Conservation (phyloP, 2,797 vertebrate species). For the Huso huso region DNA sequence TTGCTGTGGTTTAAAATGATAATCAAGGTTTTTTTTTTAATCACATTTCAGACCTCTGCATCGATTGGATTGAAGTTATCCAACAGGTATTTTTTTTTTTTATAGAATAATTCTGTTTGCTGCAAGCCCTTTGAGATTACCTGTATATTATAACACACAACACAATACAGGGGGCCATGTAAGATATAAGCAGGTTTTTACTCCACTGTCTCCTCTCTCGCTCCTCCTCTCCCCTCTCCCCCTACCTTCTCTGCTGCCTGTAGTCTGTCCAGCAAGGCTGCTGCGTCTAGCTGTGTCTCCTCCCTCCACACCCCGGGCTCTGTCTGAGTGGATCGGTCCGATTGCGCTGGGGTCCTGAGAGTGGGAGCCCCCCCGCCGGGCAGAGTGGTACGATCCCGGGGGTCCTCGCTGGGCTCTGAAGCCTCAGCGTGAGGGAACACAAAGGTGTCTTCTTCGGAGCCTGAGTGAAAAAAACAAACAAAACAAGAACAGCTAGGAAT, state of each 20-base stretch:
- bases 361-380: constrained; percentile 21
- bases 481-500: not conserved
- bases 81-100: no score
- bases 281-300: constrained; percentile 5
- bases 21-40: no score
- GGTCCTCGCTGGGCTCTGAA: constrained; percentile 39
- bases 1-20: no score
- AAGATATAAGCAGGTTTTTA: no score
- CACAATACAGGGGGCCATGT: no score
- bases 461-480: constrained; percentile 33
- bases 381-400: constrained; percentile 3
- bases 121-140: no score
- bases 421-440: constrained; percentile 53
- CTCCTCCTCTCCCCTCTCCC: constrained; percentile 15
- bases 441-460: constrained; percentile 69
- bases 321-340: constrained; percentile 57
- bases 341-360: constrained; percentile 17
- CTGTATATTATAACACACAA: no score
- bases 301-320: constrained; percentile 52
- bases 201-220: constrained; percentile 1
- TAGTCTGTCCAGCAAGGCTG: constrained; percentile 3
- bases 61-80: no score
- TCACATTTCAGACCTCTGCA: no score
- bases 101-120: no score
- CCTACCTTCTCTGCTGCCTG: constrained; percentile 22